phyloP scores from a whole-genome alignment of 1,140 invertebrate species.

The Mizuhopecten yessoensis region DNA sequence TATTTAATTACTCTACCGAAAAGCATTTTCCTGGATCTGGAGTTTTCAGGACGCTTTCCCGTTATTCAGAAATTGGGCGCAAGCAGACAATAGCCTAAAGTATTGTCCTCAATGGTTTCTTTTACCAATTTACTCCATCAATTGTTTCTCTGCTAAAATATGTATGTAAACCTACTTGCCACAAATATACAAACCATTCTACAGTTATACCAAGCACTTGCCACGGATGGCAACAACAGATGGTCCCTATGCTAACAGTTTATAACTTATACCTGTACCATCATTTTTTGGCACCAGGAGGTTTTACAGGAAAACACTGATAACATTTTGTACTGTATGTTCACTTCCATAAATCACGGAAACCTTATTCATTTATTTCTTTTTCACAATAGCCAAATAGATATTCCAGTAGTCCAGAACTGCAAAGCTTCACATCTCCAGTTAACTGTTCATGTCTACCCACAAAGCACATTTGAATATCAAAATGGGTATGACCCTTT shows the following conservation, averaged over 20 bases:
- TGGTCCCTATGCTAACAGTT: conserved; percentile 7
- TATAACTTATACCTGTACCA: background rate
- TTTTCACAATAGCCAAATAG: too few species aligned
- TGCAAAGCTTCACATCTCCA: too few species aligned
- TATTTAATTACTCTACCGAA: conserved; percentile 22
- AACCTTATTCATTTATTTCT: too few species aligned
- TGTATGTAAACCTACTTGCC: conserved; percentile 24
- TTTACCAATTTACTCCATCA: conserved; percentile 27
- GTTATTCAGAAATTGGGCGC: background rate
- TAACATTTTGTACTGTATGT: too few species aligned
- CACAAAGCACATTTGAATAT: too few species aligned
- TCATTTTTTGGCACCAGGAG: too few species aligned
- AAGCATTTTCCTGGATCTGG: background rate
- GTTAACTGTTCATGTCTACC: too few species aligned
- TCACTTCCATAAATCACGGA: too few species aligned
- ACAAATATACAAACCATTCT: conserved; percentile 15
- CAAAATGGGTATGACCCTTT: too few species aligned
- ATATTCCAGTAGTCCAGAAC: too few species aligned
- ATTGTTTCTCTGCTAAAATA: conserved; percentile 20
- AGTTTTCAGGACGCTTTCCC: background rate
- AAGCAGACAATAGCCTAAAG: conserved; percentile 1
- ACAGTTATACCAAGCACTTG: background rate
- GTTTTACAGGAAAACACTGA: too few species aligned
- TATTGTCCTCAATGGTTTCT: background rate
- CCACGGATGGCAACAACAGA: background rate